Base-by-base conservation (phyloP, 37 sponge, comb jelly and placozoan genomes). In the Oscarella lobularis region DNA sequence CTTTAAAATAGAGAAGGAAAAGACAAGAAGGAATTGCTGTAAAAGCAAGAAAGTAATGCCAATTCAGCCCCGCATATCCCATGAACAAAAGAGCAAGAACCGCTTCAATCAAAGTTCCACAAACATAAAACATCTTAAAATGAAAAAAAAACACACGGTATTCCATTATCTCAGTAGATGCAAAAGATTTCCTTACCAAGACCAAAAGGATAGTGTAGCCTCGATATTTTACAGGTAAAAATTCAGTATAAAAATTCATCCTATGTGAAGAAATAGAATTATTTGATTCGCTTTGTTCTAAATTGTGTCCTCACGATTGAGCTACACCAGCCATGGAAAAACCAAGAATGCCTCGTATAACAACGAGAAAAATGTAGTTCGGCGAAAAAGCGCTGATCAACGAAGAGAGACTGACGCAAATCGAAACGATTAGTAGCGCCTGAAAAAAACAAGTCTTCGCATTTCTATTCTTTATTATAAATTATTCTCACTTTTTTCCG, bases 181-280 rank as follows among this genome's bases (percentile, higher is more conserved):
- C n/a, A n/a, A n/a, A n/a, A n/a, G n/a, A n/a, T n/a, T 48, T 48
- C 14, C 60, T 48, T 27, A 48, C 60, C 60, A 27, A 9, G 20
- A 48, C 60, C 9, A 48, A 20, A 48, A 48, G 14, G 20, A 48
- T 9, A 48, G 14, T 27, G 20, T 48, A 48, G 9, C 67, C 89
- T 40, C 89, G 48, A 9, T 48, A 33, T 37, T 75, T 78, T 6
- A 67, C 75, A 2, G 89, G 89, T 0, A 88, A 77, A 41, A 84
- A 88, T 40, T 88, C 89, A 65, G 60, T 39, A 72, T 77, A 88
- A 55, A 79, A 88, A 0, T 85, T 81, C 1, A 75, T 36, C 2
- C 86, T 86, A 66, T 39, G 41, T 27, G 30, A 35, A 5, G 55
- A 20, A 20, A 76, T 32, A 6, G 32, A 20, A 9, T 38, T 68